phyloP scores from a whole-genome alignment of 2,113 vertebrate genomes.

The Numida meleagris region DNA sequence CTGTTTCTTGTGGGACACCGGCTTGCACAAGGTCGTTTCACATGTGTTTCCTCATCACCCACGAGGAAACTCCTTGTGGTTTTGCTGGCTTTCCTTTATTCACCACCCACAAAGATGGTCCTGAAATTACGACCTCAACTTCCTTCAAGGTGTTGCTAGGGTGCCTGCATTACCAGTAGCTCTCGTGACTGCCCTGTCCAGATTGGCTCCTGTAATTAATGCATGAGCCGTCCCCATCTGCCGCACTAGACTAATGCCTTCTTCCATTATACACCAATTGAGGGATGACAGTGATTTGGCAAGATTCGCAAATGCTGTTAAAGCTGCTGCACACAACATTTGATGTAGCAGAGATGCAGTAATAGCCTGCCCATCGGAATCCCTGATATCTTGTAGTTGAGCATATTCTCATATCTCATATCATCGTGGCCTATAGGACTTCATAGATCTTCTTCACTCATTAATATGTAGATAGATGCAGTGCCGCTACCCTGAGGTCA shows the following conservation, averaged over 20 bases:
- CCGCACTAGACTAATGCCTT: background rate
- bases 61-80: background rate
- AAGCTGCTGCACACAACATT: background rate
- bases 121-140: background rate
- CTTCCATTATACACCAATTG: background rate
- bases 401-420: background rate
- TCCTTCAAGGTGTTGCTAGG: background rate
- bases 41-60: background rate
- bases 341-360: background rate
- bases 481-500: background rate
- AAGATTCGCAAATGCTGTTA: background rate
- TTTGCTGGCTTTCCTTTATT: background rate
- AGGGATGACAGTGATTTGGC: background rate
- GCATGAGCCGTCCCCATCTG: background rate
- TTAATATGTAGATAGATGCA: background rate
- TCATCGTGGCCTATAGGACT: background rate
- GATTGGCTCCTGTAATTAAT: background rate
- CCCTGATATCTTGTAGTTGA: background rate
- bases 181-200: background rate
- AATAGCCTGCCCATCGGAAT: too few species aligned
- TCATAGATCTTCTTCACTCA: background rate
- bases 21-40: background rate
- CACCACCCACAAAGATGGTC: background rate
- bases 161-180: background rate
- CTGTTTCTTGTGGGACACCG: background rate